Conservation (phyloP, 2,888 invertebrate species). For the Flexamia atlantica region DNA sequence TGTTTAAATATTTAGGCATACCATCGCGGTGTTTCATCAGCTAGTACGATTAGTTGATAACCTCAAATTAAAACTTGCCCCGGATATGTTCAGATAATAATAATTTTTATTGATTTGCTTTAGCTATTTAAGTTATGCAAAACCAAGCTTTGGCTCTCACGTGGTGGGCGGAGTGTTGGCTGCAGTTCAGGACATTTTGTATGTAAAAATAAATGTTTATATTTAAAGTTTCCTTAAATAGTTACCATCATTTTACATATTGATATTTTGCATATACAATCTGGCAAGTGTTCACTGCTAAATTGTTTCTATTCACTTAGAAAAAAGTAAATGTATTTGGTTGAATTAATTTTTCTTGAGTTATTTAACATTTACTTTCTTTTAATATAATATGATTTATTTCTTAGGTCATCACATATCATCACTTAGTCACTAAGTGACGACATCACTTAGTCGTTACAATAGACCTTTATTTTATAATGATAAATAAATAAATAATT, state of each 20-base stretch:
- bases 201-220: not conserved
- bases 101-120: not conserved
- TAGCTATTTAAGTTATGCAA: conserved; percentile 25
- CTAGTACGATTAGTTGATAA: not conserved
- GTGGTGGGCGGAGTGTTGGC: not conserved
- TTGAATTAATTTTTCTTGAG: not conserved
- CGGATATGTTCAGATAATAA: conserved; percentile 16
- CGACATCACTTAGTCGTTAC: no score
- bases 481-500: no score
- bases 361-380: no score
- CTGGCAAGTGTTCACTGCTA: not conserved
- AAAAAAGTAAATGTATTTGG: not conserved
- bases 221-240: not conserved
- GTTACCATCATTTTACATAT: not conserved
- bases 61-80: conserved; percentile 4
- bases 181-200: not conserved
- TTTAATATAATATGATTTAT: no score
- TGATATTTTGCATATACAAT: not conserved
- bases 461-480: no score
- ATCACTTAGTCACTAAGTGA: no score
- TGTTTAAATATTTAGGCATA: not conserved
- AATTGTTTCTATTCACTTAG: not conserved
- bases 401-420: no score
- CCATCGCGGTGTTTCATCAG: not conserved
- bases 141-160: not conserved